A percentile compares a stretch with the other conserved stretches of the same genome.
These are phyloP conservation scores for Orius laevigatus DNA, from an alignment of 1,140 invertebrate genomes.

Conservation along the genomic window DNA sequence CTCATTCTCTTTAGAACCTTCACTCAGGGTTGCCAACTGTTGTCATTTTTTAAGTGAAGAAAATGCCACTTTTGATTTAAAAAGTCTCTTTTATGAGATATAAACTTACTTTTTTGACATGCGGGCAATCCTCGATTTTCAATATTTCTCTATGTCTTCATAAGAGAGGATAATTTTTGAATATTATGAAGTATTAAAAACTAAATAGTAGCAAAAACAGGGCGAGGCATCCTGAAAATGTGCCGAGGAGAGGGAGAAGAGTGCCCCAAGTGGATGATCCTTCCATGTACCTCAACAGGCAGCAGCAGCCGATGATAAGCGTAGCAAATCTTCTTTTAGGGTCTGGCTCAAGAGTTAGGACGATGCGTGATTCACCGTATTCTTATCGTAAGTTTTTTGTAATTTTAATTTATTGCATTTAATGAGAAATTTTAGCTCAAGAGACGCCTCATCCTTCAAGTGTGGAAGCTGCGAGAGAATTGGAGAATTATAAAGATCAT, in stretches of 20 bases:
- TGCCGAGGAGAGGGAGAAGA: slow-evolving; percentile 43
- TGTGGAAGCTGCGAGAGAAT: too few relatives aligned
- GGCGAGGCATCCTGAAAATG: slow-evolving; percentile 49
- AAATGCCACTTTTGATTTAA: background rate
- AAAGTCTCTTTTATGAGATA: background rate
- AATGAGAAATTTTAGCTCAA: too few relatives aligned
- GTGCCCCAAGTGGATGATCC: slow-evolving; percentile 10
- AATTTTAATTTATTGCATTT: too few relatives aligned
- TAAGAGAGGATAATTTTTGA: background rate
- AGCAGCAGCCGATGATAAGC: slow-evolving; percentile 20
- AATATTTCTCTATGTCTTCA: background rate
- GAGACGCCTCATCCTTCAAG: too few relatives aligned
- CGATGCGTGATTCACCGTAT: slow-evolving; percentile 16
- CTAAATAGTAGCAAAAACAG: slow-evolving; percentile 23
- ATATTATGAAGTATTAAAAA: too few relatives aligned
- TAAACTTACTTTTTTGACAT: background rate
- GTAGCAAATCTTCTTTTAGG: slow-evolving; percentile 25
- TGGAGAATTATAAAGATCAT: too few relatives aligned
- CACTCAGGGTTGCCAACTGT: too few relatives aligned
- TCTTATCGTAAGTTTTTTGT: slow-evolving; percentile 1
- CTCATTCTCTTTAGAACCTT: too few relatives aligned
- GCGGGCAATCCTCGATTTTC: background rate
- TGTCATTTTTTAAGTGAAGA: background rate
- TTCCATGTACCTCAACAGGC: slow-evolving; percentile 17
- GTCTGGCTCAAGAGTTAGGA: slow-evolving; percentile 28